These are phyloP conservation scores for Julus scandinavius DNA, from an alignment of 2,888 invertebrate species.

Conservation along the genomic window DNA sequence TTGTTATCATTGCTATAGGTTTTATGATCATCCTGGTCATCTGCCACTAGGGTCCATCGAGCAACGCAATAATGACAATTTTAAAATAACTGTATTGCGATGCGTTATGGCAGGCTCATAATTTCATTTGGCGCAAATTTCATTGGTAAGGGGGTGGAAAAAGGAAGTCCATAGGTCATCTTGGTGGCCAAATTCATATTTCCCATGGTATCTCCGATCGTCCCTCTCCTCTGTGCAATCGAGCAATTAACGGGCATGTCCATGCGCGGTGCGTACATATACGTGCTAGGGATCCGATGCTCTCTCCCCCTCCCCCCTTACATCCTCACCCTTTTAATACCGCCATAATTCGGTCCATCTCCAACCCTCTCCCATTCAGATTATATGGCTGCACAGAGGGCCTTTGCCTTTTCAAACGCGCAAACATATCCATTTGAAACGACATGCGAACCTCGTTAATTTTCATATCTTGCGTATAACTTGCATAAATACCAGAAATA, in stretches of 20 bases:
- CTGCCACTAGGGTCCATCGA: not conserved
- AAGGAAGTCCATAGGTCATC: slow-evolving; percentile 9
- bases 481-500: not conserved
- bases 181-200: not conserved
- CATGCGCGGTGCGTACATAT: not conserved
- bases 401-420: not conserved
- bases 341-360: not conserved
- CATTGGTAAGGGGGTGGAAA: not conserved
- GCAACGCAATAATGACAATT: not conserved
- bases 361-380: not conserved
- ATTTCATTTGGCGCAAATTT: not conserved
- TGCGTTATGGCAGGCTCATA: not conserved
- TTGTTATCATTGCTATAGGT: too few relatives aligned
- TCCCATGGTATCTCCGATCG: slow-evolving; percentile 6
- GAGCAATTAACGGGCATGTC: not conserved
- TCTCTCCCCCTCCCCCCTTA: not conserved
- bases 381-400: not conserved
- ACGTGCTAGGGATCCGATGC: not conserved
- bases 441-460: not conserved
- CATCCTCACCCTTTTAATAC: not conserved
- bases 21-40: not conserved
- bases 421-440: not conserved
- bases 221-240: not conserved
- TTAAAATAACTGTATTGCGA: not conserved
- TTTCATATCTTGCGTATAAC: not conserved